These are phyloP conservation scores for Sus cebifrons DNA, from an alignment of 2,797 vertebrate genomes.

Conservation along the genomic window DNA sequence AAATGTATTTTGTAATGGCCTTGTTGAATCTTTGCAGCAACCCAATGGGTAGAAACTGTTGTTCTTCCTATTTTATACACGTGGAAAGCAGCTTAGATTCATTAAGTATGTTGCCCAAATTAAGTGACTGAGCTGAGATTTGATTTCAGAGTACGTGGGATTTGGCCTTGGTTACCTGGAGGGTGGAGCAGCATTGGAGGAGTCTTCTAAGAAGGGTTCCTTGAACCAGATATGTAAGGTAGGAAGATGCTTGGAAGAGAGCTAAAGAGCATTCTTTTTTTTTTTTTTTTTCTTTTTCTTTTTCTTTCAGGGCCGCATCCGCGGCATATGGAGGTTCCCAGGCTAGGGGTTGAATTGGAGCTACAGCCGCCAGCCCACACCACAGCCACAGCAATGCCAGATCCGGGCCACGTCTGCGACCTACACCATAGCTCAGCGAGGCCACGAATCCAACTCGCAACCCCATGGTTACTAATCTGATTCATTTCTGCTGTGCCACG, in stretches of 20 bases:
- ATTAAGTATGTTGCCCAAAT: not conserved
- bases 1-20: not conserved
- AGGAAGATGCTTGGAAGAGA: not conserved
- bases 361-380: too few species aligned
- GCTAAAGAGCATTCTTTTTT: not conserved
- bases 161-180: not conserved
- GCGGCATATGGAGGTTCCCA: too few species aligned
- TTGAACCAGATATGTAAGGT: not conserved
- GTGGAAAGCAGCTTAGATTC: not conserved
- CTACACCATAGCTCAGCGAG: too few species aligned
- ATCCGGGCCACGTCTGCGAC: too few species aligned
- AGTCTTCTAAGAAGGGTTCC: not conserved
- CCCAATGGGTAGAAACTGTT: not conserved
- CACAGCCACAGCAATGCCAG: too few species aligned
- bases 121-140: not conserved
- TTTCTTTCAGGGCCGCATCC: too few species aligned
- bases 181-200: not conserved
- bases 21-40: not conserved
- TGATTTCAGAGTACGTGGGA: not conserved
- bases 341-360: too few species aligned
- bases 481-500: too few species aligned
- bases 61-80: not conserved
- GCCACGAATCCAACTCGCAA: too few species aligned
- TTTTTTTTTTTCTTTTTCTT: too few species aligned
- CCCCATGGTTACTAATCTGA: too few species aligned